Evolutionary conservation across 2,888 invertebrate genomes (phyloP), one percentile per base, ranked within the genome.

Genomic region (Augiades crinisus): DNA sequence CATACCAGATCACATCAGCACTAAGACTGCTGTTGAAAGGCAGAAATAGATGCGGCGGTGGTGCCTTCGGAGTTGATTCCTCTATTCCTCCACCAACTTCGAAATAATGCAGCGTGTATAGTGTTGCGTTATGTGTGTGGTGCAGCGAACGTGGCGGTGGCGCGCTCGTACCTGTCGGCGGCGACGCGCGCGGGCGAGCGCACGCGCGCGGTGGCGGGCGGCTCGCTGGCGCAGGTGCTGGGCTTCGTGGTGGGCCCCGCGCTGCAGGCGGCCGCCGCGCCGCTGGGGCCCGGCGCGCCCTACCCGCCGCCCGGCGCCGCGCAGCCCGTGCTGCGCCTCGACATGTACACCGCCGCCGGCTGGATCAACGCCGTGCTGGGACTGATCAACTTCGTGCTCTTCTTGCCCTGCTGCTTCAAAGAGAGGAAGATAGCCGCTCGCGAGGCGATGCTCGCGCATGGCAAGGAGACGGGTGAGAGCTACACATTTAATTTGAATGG

Each of bases 171-270:
- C 82, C 81, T 96, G 55, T 96, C 96, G 19, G 94, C 95, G 27
- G 96, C 96, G 5, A 97, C 97, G n/a, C 91, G 93, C 62, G 77
- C 94, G 27, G 83, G 90, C 38, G 97, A 97, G 83, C 91, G 96
- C 53, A 97, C 96, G 1, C 92, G 93, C 56, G 95, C 95, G 1
- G 95, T 97, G 40, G 95, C 96, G 0, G 94, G 94, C 91, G 93
- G 95, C 41, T 95, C 96, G 0, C 85, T 96, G 58, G 95, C 95
- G 30, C 96, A 96, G 88, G 95, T 96, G 27, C 83, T 97, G 55
- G 97, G 97, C 38, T 97, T 96, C 79, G 94, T 96, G 51, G 92
- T 96, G 59, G 97, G 97, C 0, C 96, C 97, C 4, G 95, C 93
- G 33, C 81, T 96, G 53, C 96, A 97, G 85, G 94, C 96, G 1